Evolutionary conservation across 2,888 invertebrate species (phyloP), one percentile per base, ranked within the genome.

Genomic region (Ophonus ardosiacus): DNA sequence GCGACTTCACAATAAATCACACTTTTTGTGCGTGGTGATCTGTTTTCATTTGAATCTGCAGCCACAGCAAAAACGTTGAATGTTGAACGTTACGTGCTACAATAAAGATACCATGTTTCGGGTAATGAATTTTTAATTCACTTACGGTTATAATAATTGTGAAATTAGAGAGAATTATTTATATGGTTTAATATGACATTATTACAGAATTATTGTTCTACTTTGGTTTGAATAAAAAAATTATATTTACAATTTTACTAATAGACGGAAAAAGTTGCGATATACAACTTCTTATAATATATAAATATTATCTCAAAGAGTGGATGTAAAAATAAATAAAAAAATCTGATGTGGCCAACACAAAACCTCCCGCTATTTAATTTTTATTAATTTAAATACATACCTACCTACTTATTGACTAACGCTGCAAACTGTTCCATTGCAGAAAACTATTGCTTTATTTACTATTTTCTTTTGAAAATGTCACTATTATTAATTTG

Each of bases 101-200:
- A 13, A 40, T 63, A 2, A 63, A 63, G 18, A 21, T 21, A 63
- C 63, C 24, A 13, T 13, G 7, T 18, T 63, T 24, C 24, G 24
- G 17, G 17, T 63, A 15, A 68, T 68, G 24, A 68, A n/a, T n/a
- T 68, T 68, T 68, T 68, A 68, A 68, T 68, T 51, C 43, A 2
- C 1, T 51, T 51, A 51, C 43, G 43, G 43, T 51, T 51, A 51
- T 51, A 13, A 51, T 51, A 51, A 51, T 51, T 51, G 43, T 5
- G 1, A 51, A 51, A 51, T 51, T 51, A 6, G 43, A 51, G 43
- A 13, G 13, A 51, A 13, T 51, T 51, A 51, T 51, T 51, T 0
- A 1, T 0, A 51, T 13, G 43, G 13, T 5, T 8, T 51, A 2
- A 51, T 43, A 51, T 51, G 43, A 0, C 3, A 51, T 51, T 5